phyloP scores from a whole-genome alignment of 2,888 invertebrate species.

The Mellilla xanthometata region DNA sequence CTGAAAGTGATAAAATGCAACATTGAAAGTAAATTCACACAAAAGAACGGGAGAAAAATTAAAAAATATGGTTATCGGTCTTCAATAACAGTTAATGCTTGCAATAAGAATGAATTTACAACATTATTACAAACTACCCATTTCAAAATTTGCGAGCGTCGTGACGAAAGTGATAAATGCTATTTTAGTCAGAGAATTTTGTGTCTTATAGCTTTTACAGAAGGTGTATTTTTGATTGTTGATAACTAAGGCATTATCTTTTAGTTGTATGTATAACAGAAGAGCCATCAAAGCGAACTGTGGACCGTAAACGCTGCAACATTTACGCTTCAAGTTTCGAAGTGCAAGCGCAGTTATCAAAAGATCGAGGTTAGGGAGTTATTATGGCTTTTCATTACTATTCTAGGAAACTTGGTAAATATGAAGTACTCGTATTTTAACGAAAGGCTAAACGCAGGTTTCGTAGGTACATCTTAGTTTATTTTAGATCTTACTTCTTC shows the following conservation, averaged over 20 bases:
- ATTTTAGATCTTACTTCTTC: no score
- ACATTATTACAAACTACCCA: conserved; percentile 14
- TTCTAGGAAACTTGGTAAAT: neutral
- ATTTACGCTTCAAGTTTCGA: conserved; percentile 17
- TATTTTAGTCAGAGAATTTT: neutral
- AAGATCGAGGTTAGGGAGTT: conserved; percentile 7
- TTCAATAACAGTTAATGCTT: conserved; percentile 2
- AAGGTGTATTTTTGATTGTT: neutral
- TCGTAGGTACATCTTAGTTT: neutral
- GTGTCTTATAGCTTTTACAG: neutral
- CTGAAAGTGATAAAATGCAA: no score
- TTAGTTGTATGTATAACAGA: conserved; percentile 7
- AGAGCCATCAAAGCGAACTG: conserved; percentile 20
- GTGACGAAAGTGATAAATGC: conserved; percentile 4
- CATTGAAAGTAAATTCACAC: no score
- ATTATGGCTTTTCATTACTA: conserved; percentile 1
- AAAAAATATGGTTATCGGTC: neutral
- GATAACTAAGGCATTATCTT: neutral
- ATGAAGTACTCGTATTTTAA: neutral
- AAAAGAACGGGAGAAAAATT: no score
- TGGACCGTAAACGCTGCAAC: conserved; percentile 18
- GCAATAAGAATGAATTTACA: conserved; percentile 13
- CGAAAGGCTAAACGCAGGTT: no score
- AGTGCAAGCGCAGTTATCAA: conserved; percentile 17
- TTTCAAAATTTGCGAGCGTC: conserved; percentile 9